Percentiles rank a stretch among this genome's conserved stretches.
These are phyloP conservation scores for silkworm (Bombyx mori) DNA, from an alignment of 1,140 invertebrate species.

Conservation along the genomic window DNA sequence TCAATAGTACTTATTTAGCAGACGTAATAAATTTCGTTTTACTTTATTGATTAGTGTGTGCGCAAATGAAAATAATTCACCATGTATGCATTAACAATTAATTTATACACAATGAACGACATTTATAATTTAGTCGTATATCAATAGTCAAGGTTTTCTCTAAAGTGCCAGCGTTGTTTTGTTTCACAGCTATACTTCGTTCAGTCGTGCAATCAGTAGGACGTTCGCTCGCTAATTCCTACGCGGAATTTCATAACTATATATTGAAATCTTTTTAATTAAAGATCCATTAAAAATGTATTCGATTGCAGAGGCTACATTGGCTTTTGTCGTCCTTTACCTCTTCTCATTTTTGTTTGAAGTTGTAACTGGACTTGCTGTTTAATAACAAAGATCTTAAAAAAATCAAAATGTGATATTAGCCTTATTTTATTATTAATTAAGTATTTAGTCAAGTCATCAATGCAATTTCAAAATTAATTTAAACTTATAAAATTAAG, in stretches of 20 bases:
- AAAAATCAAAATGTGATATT: slow-evolving; percentile 44
- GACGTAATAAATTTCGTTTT: too few species aligned
- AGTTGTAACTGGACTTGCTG: slow-evolving; percentile 54
- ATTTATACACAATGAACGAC: too few species aligned
- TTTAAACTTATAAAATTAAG: slow-evolving; percentile 3
- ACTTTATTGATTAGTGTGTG: too few species aligned
- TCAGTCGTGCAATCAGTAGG: slow-evolving; percentile 31
- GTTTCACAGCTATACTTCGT: slow-evolving; percentile 38
- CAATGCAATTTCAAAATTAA: slow-evolving; percentile 44
- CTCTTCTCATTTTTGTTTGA: slow-evolving; percentile 62
- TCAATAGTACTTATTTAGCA: too few species aligned
- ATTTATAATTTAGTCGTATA: slow-evolving; percentile 20
- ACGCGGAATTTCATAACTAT: slow-evolving; percentile 19
- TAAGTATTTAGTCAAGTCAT: slow-evolving; percentile 39
- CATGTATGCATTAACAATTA: too few species aligned
- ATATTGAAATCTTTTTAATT: slow-evolving; percentile 23
- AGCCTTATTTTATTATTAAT: slow-evolving; percentile 28
- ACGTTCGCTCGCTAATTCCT: slow-evolving; percentile 21
- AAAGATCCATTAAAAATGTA: slow-evolving; percentile 53
- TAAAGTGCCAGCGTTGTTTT: slow-evolving; percentile 33
- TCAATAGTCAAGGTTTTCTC: slow-evolving; percentile 33
- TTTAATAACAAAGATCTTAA: slow-evolving; percentile 28
- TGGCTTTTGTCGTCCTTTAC: slow-evolving; percentile 58
- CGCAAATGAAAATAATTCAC: too few species aligned
- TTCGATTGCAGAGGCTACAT: slow-evolving; percentile 57